Evolutionary conservation across 1,140 invertebrate species (phyloP).

Genomic region (Drosophila eugracilis): DNA sequence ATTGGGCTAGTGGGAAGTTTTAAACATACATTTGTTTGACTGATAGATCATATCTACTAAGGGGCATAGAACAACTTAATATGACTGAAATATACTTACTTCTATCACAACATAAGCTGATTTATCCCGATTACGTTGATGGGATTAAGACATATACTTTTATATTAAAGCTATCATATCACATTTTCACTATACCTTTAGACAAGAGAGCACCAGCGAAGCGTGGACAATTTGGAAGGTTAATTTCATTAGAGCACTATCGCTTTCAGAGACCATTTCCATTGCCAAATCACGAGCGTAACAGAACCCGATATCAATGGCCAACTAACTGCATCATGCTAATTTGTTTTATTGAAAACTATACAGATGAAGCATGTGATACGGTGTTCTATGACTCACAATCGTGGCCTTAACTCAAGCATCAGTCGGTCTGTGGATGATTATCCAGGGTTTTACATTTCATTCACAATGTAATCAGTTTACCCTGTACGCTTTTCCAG

Average conservation of each 20-base stretch:
- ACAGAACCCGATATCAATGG: slow-evolving; percentile 34
- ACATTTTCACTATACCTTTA: slow-evolving; percentile 8
- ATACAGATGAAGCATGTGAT: slow-evolving; percentile 54
- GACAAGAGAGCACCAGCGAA: slow-evolving; percentile 57
- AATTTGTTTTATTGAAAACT: slow-evolving; percentile 65
- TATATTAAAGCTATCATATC: neutral
- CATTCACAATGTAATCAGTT: slow-evolving; percentile 21
- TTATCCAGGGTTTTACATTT: slow-evolving; percentile 43
- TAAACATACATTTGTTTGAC: neutral
- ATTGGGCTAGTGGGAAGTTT: neutral
- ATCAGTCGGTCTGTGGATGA: slow-evolving; percentile 34
- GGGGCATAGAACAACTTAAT: too few relatives aligned
- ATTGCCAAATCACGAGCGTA: slow-evolving; percentile 49
- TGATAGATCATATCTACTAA: too few relatives aligned
- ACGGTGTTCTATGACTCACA: slow-evolving; percentile 52
- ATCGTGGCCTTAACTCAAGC: slow-evolving; percentile 19
- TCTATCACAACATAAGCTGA: too few relatives aligned
- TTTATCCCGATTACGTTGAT: too few relatives aligned
- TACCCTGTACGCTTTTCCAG: slow-evolving; percentile 6
- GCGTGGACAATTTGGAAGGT: slow-evolving; percentile 64
- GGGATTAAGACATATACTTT: neutral
- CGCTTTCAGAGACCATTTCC: slow-evolving; percentile 37
- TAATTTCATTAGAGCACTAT: slow-evolving; percentile 48
- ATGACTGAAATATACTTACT: too few relatives aligned
- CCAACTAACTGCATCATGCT: slow-evolving; percentile 53